Percentiles rank a stretch among this genome's conserved stretches.
Conservation (phyloP, 2,113 vertebrate species). For the Triplophysa siluroides region DNA sequence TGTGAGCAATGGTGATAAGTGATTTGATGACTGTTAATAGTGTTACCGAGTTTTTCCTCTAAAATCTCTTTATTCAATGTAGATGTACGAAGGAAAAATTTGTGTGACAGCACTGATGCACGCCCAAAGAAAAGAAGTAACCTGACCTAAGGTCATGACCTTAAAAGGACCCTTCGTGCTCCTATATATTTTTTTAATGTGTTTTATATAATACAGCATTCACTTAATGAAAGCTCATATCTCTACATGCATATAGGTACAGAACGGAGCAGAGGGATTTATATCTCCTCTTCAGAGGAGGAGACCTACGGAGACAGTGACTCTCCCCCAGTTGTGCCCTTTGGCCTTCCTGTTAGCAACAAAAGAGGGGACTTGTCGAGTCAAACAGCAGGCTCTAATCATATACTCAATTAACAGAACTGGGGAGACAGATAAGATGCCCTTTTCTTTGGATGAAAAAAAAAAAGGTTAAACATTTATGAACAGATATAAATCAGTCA, state of each 20-base stretch:
- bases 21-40: slow-evolving; percentile 9
- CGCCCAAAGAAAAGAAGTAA: too few relatives aligned
- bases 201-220: background rate
- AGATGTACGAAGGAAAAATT: background rate
- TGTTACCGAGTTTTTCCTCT: background rate
- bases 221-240: background rate
- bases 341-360: slow-evolving; percentile 52
- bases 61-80: background rate
- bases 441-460: slow-evolving; percentile 61
- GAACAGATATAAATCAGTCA: slow-evolving; percentile 63
- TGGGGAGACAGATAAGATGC: slow-evolving; percentile 58
- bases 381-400: slow-evolving; percentile 64
- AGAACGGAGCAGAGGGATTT: background rate
- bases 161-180: too few relatives aligned
- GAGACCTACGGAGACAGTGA: slow-evolving; percentile 4
- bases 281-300: slow-evolving; percentile 21
- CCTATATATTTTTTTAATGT: too few relatives aligned
- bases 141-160: too few relatives aligned
- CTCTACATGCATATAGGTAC: background rate
- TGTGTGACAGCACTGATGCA: background rate
- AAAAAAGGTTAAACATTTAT: slow-evolving; percentile 64
- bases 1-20: background rate
- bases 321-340: slow-evolving; percentile 32
- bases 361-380: slow-evolving; percentile 58
- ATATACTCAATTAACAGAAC: slow-evolving; percentile 60